phyloP scores from a whole-genome alignment of 2,888 invertebrate genomes.

The Ophioninae sp. region DNA sequence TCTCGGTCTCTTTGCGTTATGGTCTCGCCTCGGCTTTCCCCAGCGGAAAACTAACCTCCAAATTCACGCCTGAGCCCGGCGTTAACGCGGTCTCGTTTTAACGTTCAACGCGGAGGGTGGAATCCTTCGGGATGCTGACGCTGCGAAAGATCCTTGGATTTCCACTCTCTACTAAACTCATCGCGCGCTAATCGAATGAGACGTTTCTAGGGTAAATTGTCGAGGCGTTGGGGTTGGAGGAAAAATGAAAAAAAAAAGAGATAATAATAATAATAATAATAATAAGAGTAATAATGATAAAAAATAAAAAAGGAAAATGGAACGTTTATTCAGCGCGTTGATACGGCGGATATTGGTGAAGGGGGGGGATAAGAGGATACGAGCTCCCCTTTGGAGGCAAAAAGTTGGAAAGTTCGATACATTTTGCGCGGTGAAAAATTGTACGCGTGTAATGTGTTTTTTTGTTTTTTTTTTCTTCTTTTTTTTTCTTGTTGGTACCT shows the following conservation, averaged over 20 bases:
- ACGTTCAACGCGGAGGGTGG: slow-evolving; percentile 1
- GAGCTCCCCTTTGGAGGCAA: background rate
- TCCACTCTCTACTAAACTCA: background rate
- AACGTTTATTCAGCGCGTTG: slow-evolving; percentile 26
- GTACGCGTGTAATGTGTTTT: background rate
- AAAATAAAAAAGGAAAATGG: slow-evolving; percentile 11
- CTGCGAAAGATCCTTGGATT: slow-evolving; percentile 34
- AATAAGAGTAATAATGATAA: background rate
- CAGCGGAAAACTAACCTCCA: too few relatives aligned
- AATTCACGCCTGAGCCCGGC: too few relatives aligned
- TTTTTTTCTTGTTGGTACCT: too few relatives aligned
- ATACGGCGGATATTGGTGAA: slow-evolving; percentile 20
- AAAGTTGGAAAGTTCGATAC: slow-evolving; percentile 26
- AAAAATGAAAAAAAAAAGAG: background rate
- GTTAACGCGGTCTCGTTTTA: too few relatives aligned
- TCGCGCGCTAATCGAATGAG: background rate
- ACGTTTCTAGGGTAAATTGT: background rate
- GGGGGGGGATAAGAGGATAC: background rate
- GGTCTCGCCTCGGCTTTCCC: too few relatives aligned
- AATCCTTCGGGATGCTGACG: slow-evolving; percentile 53
- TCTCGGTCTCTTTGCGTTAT: too few relatives aligned
- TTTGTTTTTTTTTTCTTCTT: background rate
- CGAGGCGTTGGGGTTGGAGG: slow-evolving; percentile 7
- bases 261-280: background rate
- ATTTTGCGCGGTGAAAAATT: background rate